phyloP scores from a whole-genome alignment of 2,888 invertebrate genomes.

The Deroplatys truncata region DNA sequence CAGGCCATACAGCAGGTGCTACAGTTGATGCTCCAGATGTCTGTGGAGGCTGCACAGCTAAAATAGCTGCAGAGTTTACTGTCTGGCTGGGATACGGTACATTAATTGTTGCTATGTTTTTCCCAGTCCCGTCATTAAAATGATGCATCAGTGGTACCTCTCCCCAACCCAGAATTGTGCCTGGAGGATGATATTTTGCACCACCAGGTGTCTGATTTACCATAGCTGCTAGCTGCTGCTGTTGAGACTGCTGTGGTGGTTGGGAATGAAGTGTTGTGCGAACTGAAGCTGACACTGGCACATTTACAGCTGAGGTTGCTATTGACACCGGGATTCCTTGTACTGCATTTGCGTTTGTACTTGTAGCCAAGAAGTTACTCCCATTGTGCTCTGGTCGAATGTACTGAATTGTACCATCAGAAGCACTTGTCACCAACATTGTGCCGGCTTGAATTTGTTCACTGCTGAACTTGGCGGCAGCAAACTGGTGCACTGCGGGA shows the following conservation, averaged over 20 bases:
- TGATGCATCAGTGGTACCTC: constrained; percentile 25
- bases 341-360: not conserved
- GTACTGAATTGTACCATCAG: constrained; percentile 29
- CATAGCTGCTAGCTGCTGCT: constrained; percentile 16
- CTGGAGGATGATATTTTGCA: constrained; percentile 13
- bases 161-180: constrained; percentile 26
- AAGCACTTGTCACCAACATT: constrained; percentile 26
- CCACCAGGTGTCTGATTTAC: not conserved
- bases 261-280: not conserved
- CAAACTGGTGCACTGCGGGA: constrained; percentile 31
- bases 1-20: constrained; percentile 23
- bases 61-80: constrained; percentile 10
- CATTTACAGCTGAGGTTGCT: not conserved
- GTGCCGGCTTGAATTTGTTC: constrained; percentile 24
- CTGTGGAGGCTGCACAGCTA: constrained; percentile 17
- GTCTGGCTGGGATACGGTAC: constrained; percentile 18
- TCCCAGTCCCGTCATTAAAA: constrained; percentile 13
- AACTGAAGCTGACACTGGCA: constrained; percentile 5
- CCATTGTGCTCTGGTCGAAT: constrained; percentile 27
- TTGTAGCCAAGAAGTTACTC: constrained; percentile 6
- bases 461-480: constrained; percentile 27
- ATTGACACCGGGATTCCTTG: constrained; percentile 24
- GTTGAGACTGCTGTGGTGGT: not conserved
- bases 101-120: constrained; percentile 15
- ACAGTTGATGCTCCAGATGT: not conserved